Evolutionary conservation across 1,140 invertebrate genomes (phyloP), one percentile per base, ranked within the genome.

Genomic region (Lordiphosa collinella): DNA sequence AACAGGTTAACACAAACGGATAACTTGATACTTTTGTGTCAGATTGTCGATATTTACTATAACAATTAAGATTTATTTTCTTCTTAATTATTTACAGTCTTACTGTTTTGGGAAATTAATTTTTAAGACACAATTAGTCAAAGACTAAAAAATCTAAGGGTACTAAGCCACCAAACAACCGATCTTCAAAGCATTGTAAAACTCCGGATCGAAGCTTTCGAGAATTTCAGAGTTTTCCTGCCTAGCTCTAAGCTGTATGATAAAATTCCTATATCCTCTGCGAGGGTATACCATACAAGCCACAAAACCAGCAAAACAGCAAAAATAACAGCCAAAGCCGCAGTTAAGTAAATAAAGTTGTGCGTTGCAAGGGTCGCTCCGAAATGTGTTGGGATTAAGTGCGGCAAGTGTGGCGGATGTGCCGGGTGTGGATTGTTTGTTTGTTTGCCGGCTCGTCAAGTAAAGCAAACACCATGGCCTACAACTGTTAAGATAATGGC

Each of bases 341-440:
- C 55, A 31, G 16, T 16, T 14, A 6, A 14, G 38, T 18, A 65
- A 50, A 66, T 44, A 41, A 67, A 52, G 11, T 58, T 22, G 29
- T 25, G 13, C 22, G 11, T n/a, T 16, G 37, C 29, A 10, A 4
- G 16, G 10, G 10, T 29, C 29, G n/a, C 40, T 29, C 49, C 41
- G 41, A 52, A 60, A 65, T 62, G 55, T 66, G 53, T 53, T 56
- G 38, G 35, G 31, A 29, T 40, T 48, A 36, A 61, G 57, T 66
- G 47, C 66, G 38, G 53, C 55, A 66, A 67, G 41, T 73, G 70
- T 65, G 38, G 50, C 55, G 60, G 62, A 37, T 73, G 70, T 65
- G 38, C 46, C 55, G 60, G 62, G 38, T 73, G 65, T 65, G 68
- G 69, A 43, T 34, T 44, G 54, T 31, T 16, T 46, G 22, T 47